Percentiles rank a stretch among this genome's conserved stretches.
Evolutionary conservation across 2,113 vertebrate genomes (phyloP).

Genomic region (Leptodactylus fuscus): DNA sequence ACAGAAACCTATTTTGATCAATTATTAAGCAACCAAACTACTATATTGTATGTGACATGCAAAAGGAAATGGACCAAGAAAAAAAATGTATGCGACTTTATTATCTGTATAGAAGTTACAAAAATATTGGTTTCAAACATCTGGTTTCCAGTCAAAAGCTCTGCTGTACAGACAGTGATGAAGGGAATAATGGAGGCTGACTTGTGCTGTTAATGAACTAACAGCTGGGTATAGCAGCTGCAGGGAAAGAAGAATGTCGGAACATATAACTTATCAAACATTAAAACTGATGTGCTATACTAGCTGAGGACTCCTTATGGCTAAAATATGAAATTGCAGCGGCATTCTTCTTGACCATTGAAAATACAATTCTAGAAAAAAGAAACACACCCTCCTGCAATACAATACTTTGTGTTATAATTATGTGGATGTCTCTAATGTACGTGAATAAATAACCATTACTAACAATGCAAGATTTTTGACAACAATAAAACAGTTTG

Average conservation of each 20-base stretch:
- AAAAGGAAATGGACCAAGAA: no score
- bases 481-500: no score
- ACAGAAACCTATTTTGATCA: no score
- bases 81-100: no score
- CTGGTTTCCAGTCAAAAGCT: not conserved
- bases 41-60: no score
- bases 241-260: not conserved
- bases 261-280: not conserved
- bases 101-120: not conserved
- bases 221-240: not conserved
- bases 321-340: not conserved
- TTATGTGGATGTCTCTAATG: no score
- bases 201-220: not conserved
- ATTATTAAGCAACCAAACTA: no score
- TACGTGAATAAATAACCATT: no score
- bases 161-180: not conserved
- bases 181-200: not conserved
- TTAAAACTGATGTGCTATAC: not conserved
- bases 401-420: no score
- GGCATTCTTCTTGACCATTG: not conserved
- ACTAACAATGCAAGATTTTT: no score
- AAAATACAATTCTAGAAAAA: no score
- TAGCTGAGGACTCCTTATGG: not conserved
- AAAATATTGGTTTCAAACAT: constrained; percentile 1
- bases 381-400: no score